Percentiles rank a stretch among this genome's conserved stretches.
Conservation (phyloP, 2,888 invertebrate species). For the Melanchra persicariae region DNA sequence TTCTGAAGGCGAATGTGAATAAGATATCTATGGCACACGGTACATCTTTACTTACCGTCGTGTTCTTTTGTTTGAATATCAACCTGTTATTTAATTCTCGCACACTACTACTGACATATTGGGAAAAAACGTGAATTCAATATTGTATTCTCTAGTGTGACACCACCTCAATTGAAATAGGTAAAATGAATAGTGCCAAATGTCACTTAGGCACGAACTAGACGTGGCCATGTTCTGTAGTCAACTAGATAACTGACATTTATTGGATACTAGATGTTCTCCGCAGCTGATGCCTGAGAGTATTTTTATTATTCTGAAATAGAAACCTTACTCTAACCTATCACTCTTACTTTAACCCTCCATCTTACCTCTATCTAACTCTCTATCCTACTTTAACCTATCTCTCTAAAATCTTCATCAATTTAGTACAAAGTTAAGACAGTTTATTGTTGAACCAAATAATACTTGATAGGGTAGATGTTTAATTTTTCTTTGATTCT, state of each 20-base stretch:
- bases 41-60: background rate
- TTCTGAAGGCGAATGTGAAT: constrained; percentile 25
- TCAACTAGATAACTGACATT: constrained; percentile 44
- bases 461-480: too few species aligned
- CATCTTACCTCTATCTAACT: too few species aligned
- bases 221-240: constrained; percentile 5
- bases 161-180: constrained; percentile 10
- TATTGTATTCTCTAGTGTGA: background rate
- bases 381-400: too few species aligned
- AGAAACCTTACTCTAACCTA: too few species aligned
- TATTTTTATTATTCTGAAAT: constrained; percentile 6
- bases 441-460: too few species aligned
- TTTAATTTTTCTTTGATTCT: background rate
- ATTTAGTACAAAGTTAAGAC: background rate
- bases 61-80: constrained; percentile 25
- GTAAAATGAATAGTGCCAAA: constrained; percentile 29
- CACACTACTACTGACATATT: background rate
- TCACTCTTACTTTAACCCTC: too few species aligned
- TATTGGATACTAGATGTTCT: constrained; percentile 33
- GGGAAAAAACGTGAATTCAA: background rate
- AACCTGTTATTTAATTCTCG: background rate
- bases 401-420: too few species aligned
- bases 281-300: background rate
- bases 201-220: constrained; percentile 16
- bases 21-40: constrained; percentile 9